A percentile compares a stretch with the other conserved stretches of the same genome.
Evolutionary conservation across 2,797 vertebrate species (phyloP).

Genomic region (Syngnathus rostellatus): DNA sequence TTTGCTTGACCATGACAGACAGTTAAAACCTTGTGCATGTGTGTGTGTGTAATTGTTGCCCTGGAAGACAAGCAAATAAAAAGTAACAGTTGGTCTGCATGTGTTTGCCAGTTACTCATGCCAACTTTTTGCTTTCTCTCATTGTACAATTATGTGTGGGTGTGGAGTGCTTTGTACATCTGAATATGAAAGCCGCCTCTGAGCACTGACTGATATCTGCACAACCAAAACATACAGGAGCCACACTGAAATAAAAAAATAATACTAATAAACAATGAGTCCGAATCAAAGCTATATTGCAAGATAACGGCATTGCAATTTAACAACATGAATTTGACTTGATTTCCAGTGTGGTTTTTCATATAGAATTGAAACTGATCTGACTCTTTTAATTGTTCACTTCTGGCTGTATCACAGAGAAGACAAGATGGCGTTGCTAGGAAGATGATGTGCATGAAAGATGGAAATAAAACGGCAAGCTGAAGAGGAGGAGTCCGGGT

Average conservation of each 20-base stretch:
- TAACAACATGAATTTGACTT: background rate
- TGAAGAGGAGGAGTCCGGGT: slow-evolving; percentile 48
- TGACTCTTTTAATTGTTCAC: slow-evolving; percentile 18
- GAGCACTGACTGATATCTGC: slow-evolving; percentile 46
- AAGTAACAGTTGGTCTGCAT: slow-evolving; percentile 64
- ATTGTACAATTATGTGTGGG: slow-evolving; percentile 23
- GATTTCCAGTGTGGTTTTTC: slow-evolving; percentile 36
- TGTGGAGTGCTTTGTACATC: slow-evolving; percentile 44
- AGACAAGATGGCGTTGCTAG: slow-evolving; percentile 42
- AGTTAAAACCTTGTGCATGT: slow-evolving; percentile 49
- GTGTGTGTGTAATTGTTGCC: slow-evolving; percentile 56
- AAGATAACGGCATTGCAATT: slow-evolving; percentile 50
- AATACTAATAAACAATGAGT: background rate
- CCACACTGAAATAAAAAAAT: background rate
- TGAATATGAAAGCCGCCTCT: slow-evolving; percentile 37
- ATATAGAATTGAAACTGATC: slow-evolving; percentile 30
- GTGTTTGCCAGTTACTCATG: slow-evolving; percentile 47
- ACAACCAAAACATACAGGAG: background rate
- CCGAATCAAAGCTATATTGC: slow-evolving; percentile 47
- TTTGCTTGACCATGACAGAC: slow-evolving; percentile 59
- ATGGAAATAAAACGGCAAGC: slow-evolving; percentile 41
- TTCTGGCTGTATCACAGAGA: slow-evolving; percentile 46
- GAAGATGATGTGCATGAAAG: slow-evolving; percentile 36
- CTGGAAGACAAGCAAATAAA: slow-evolving; percentile 43
- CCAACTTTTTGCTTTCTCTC: slow-evolving; percentile 39